Evolutionary conservation across 2,888 invertebrate genomes (phyloP), one percentile per base, ranked within the genome.

Genomic region (Drosophila merina): DNA sequence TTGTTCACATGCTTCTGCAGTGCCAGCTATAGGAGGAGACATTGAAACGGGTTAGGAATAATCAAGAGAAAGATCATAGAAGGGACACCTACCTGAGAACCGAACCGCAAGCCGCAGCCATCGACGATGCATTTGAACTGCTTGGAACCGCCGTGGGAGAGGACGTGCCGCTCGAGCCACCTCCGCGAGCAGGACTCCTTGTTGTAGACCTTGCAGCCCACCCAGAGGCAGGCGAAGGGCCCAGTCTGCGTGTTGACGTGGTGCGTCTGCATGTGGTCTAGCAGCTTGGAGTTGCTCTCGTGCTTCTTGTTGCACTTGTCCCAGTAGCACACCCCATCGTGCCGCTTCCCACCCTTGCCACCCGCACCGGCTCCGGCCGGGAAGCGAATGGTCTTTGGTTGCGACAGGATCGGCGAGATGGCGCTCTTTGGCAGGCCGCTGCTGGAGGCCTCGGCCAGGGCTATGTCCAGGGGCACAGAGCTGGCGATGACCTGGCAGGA

Each of bases 101-200:
- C 96, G 90, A 97, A 97, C 87, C 97, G 93, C 86, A 94, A 94
- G 83, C 97, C 97, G 92, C 98, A 99, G 86, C 97, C 96, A 89
- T 97, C 97, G 82, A 99, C 97, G 91, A 98, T 98, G 92, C 98
- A 99, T 88, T 96, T 95, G 93, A 97, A 98, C 26, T 98, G 98
- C 91, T 98, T 98, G 92, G 96, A 97, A 47, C 97, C 97, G 62
- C 96, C 96, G 92, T 98, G 98, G 0, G 96, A 96, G 51, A 97
- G 93, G 47, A 98, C 96, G 92, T 98, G 98, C 49, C 98, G 93
- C 91, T 98, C 97, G 77, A 98, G 93, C 98, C 98, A 99, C 59
- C 97, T 95, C 58, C 97, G 94, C 5, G 98, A 98, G 90, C 97
- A 97, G 7, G 98, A 98, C 36, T 96, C 95, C 90, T 96, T 96